Evolutionary conservation across 2,888 invertebrate species (phyloP).

Genomic region (Ceraclea dissimilis): DNA sequence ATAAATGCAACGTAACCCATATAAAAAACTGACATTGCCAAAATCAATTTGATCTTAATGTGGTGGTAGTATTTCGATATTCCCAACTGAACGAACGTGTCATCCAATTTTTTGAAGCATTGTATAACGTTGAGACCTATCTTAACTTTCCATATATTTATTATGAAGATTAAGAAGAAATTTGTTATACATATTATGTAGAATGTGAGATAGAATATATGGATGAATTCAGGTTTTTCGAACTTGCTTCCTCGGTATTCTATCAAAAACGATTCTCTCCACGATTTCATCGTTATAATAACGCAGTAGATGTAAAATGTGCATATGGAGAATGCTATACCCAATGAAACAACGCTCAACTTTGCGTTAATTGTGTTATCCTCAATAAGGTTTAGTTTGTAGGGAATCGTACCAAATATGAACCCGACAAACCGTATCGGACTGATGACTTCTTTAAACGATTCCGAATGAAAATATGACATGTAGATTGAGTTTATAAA

Average conservation of each 20-base stretch:
- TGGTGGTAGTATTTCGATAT: neutral
- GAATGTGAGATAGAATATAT: too few species aligned
- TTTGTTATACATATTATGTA: too few species aligned
- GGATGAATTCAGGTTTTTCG: too few species aligned
- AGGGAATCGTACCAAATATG: neutral
- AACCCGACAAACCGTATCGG: neutral
- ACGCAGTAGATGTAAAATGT: neutral
- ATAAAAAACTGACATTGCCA: neutral
- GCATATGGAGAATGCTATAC: neutral
- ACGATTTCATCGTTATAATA: neutral
- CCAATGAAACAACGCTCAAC: neutral
- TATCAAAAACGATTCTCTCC: too few species aligned
- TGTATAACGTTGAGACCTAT: neutral
- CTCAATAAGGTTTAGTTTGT: neutral
- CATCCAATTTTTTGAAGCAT: neutral
- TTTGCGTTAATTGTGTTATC: neutral
- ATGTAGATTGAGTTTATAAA: too few species aligned
- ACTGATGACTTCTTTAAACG: neutral
- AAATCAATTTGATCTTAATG: neutral
- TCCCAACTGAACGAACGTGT: neutral
- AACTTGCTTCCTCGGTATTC: too few species aligned
- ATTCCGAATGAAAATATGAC: neutral
- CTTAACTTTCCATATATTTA: neutral
- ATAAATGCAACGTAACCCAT: neutral
- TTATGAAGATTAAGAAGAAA: neutral